These are phyloP conservation scores for Anaspis maculata DNA, from an alignment of 2,888 invertebrate species.

Conservation along the genomic window DNA sequence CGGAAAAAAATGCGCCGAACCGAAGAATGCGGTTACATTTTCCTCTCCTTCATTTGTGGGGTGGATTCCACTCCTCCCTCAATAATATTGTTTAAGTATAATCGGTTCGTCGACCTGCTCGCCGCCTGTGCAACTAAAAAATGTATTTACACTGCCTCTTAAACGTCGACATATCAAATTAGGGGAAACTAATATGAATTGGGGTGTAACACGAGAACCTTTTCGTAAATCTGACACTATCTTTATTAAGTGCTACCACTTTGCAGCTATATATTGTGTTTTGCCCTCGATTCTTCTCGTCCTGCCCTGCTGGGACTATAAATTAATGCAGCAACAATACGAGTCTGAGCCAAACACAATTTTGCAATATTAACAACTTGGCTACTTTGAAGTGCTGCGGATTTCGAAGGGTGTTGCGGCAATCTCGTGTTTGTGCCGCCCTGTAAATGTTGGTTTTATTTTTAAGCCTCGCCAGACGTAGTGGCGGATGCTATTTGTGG, in stretches of 20 bases:
- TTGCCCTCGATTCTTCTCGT: constrained; percentile 5
- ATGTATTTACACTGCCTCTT: constrained; percentile 4
- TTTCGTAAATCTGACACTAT: constrained; percentile 17
- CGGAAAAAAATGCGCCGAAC: constrained; percentile 25
- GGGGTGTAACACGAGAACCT: constrained; percentile 15
- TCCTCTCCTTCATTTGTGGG: constrained; percentile 27
- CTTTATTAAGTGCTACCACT: constrained; percentile 16
- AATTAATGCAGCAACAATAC: too few species aligned
- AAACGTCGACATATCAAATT: constrained; percentile 11
- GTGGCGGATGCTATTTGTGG: too few species aligned
- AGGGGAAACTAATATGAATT: constrained; percentile 10
- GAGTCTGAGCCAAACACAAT: too few species aligned
- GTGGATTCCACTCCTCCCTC: constrained; percentile 7
- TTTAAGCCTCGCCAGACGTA: too few species aligned
- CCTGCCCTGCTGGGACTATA: constrained; percentile 4
- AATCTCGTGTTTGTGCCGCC: constrained; percentile 10
- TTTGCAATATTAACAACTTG: not conserved
- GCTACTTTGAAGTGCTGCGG: too few species aligned
- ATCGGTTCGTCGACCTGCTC: too few species aligned
- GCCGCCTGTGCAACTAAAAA: constrained; percentile 6
- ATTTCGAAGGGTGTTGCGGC: constrained; percentile 1
- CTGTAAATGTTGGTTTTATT: constrained; percentile 12
- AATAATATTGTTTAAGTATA: too few species aligned
- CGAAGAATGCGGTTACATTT: constrained; percentile 33
- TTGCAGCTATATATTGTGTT: constrained; percentile 12